Evolutionary conservation across 2,113 vertebrate genomes (phyloP).

Genomic region (Oenanthe oenanthe): DNA sequence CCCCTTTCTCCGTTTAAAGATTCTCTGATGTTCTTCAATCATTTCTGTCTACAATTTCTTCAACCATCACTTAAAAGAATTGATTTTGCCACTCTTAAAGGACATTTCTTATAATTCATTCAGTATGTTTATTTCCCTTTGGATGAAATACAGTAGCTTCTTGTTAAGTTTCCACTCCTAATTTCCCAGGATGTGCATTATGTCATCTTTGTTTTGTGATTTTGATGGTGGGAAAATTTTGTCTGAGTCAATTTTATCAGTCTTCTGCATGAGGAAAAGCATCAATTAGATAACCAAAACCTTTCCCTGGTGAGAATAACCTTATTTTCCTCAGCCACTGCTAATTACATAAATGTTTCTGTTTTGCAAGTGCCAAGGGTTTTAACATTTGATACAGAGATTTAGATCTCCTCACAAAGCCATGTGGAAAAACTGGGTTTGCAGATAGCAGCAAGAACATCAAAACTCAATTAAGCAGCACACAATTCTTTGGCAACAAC

Average conservation of each 20-base stretch:
- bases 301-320: slow-evolving; percentile 46
- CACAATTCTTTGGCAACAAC: neutral
- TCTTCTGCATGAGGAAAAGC: slow-evolving; percentile 13
- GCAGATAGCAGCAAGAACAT: neutral
- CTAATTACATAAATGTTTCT: slow-evolving; percentile 35
- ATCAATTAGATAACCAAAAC: slow-evolving; percentile 33
- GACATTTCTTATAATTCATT: slow-evolving; percentile 51
- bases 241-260: slow-evolving; percentile 48
- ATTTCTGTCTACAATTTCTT: slow-evolving; percentile 2
- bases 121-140: slow-evolving; percentile 55
- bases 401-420: slow-evolving; percentile 19
- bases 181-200: slow-evolving; percentile 64
- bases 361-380: neutral
- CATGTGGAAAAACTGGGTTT: neutral
- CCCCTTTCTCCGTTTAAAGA: neutral
- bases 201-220: slow-evolving; percentile 56
- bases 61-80: slow-evolving; percentile 38
- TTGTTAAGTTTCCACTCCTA: slow-evolving; percentile 50
- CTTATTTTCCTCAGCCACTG: slow-evolving; percentile 28
- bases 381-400: slow-evolving; percentile 37
- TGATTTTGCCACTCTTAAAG: slow-evolving; percentile 53
- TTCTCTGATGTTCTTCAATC: neutral
- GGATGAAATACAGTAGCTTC: slow-evolving; percentile 56
- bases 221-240: slow-evolving; percentile 58
- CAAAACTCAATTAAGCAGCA: slow-evolving; percentile 19